Conservation (phyloP, 2,797 vertebrate species). For the Lophotriccus pileatus region DNA sequence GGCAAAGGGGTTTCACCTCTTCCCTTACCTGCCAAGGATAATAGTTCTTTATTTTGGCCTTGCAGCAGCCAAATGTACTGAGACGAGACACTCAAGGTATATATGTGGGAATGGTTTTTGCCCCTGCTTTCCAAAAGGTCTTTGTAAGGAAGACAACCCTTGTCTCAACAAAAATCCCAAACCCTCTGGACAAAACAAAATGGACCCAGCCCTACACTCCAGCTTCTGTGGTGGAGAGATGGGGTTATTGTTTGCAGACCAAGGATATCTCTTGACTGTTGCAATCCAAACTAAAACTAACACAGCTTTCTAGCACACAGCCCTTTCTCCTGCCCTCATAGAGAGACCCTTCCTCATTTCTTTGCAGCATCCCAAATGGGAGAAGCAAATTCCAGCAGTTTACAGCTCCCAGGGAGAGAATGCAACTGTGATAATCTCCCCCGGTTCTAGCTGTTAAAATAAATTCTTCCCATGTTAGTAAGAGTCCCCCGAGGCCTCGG, state of each 20-base stretch:
- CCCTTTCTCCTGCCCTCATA: neutral
- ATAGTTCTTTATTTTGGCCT: neutral
- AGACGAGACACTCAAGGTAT: neutral
- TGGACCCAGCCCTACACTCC: neutral
- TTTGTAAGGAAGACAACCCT: neutral
- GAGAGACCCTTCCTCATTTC: neutral
- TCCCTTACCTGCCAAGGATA: neutral
- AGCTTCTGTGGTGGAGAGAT: neutral
- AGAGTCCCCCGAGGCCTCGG: conserved; percentile 64
- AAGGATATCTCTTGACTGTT: neutral
- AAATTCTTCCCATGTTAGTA: conserved; percentile 71
- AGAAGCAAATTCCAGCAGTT: conserved; percentile 58
- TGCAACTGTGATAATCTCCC: conserved; percentile 34
- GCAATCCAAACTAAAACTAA: neutral
- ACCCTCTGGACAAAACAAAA: neutral
- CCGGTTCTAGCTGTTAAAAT: conserved; percentile 22
- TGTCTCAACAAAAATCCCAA: neutral
- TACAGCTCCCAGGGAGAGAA: conserved; percentile 27
- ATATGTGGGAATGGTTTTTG: neutral
- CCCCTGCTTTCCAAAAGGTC: neutral
- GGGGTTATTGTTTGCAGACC: neutral
- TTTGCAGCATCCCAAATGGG: neutral
- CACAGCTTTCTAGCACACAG: neutral
- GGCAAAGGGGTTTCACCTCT: neutral
- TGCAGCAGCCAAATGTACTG: neutral